Base-by-base conservation (phyloP, 2,888 invertebrate species). In the Apocheima hispidaria region DNA sequence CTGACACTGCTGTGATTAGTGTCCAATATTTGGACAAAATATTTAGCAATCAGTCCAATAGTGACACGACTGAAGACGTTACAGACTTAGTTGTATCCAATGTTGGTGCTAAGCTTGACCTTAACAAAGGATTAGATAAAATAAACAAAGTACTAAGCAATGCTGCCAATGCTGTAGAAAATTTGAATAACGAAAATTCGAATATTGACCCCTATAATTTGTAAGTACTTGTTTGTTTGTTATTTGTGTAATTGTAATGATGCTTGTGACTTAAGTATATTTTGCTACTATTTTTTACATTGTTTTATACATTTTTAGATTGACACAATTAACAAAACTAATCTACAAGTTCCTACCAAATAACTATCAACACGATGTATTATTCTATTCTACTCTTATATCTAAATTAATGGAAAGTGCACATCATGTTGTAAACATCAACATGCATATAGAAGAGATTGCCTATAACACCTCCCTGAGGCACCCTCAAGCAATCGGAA, bases 301-400 rank as follows among this genome's bases (percentile, higher is more conserved):
- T 21, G 30, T 23, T 35, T 12, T 16, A 16, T 46, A 2, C 6
- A 7, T 49, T 86, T 82, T 26, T 76, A 93, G 93, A 18, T 71
- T 92, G 62, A 75, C 87, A 3, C 81, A 87, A 74, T 51, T 88
- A 49, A 74, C 81, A 51, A 87, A 78, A 62, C 78, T 90, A 26
- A 67, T 88, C 4, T 69, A 78, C 30, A 90, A 89, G 70, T 86
- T 86, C 67, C 68, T 93, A 2, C 76, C 88, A 2, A 73, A 81
- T 0, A 73, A 77, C 1, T 72, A 74, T 1, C 85, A 86, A 67
- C 87, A 90, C 51, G 83, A 89, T 1, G 74, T 88, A 0, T 59
- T 87, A 7, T 88, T 91, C 30, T 92, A 89, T 68, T 85, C 90
- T 0, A 92, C 93, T 0, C 71, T 93, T 0, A 52, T 92, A 2